Percentiles rank a stretch among this genome's conserved stretches.
Evolutionary conservation across 2,797 vertebrate species (phyloP).

Genomic region (Lutjanus argentimaculatus): DNA sequence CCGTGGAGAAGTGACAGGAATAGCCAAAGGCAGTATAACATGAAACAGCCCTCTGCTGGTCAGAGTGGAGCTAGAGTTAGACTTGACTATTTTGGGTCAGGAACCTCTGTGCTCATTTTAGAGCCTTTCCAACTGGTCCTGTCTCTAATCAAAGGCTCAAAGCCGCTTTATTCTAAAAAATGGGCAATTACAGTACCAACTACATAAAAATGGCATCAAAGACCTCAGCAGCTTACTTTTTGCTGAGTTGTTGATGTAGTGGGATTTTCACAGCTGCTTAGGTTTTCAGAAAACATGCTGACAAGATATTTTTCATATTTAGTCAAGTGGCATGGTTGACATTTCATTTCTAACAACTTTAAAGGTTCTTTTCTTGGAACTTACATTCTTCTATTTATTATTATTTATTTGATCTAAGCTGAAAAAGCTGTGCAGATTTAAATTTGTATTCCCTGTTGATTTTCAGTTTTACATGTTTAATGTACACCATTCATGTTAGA

Average conservation of each 20-base stretch:
- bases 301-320: constrained; percentile 52
- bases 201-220: constrained; percentile 66
- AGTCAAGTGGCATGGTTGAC: constrained; percentile 6
- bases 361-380: background rate
- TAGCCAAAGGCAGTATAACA: constrained; percentile 76
- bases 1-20: constrained; percentile 78
- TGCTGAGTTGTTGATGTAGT: constrained; percentile 66
- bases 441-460: background rate
- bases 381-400: constrained; percentile 10
- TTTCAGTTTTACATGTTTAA: constrained; percentile 17
- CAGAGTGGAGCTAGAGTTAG: constrained; percentile 62
- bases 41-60: constrained; percentile 80
- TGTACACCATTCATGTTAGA: background rate
- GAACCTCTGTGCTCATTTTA: constrained; percentile 75
- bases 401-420: background rate
- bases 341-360: constrained; percentile 9
- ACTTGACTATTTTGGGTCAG: constrained; percentile 76
- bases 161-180: constrained; percentile 74
- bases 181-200: constrained; percentile 74
- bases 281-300: constrained; percentile 53
- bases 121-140: constrained; percentile 55
- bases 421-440: background rate
- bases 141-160: constrained; percentile 80
- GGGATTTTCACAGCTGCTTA: constrained; percentile 58
- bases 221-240: constrained; percentile 50